Evolutionary conservation across 2,113 vertebrate species (phyloP), one percentile per base, ranked within the genome.

Genomic region (Prionailurus bengalensis): DNA sequence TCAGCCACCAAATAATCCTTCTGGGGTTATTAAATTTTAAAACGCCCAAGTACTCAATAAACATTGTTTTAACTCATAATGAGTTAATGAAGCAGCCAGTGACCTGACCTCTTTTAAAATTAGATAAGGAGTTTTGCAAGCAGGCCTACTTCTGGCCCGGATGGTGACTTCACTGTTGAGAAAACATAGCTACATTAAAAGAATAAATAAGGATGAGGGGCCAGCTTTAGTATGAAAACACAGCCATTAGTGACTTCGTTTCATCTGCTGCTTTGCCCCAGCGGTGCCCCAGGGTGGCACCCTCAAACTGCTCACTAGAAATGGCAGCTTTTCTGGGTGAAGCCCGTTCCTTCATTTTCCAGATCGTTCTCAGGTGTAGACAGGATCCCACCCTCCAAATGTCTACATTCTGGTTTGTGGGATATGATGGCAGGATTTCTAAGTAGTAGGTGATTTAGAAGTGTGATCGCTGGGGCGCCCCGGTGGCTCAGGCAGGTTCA

Each of bases 31-130:
- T 51, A 65, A n/a, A 71, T 83, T 87, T 95, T 94, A 42, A 95
- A 95, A 81, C 33, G 17, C 31, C 53, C 95, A 79, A 53, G 84
- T 84, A 96, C 68, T 92, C 55, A 89, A 53, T 78, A 86, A 94
- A 71, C 19, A 5, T 27, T 61, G 79, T 48, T 76, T 96, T 78
- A 89, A 96, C 63, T 97, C 42, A 53, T 74, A 68, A 89, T 51
- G 82, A 84, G 81, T 66, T 89, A 81, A 78, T 33, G 70, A 92
- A 80, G 76, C 71, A 42, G 66, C 31, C 96, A 33, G 19, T 71
- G 74, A 39, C 63, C 31, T 53, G 89, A 76, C 48, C 89, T 89
- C 83, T 53, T 90, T 74, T 86, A 39, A 45, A 80, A 76, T 0
- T 39, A 36, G 53, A 82, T 36, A 31, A 95, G 63, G 25, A 27